Evolutionary conservation across 2,113 vertebrate species (phyloP), one percentile per base, ranked within the genome.

Genomic region (Scolopax mira): DNA sequence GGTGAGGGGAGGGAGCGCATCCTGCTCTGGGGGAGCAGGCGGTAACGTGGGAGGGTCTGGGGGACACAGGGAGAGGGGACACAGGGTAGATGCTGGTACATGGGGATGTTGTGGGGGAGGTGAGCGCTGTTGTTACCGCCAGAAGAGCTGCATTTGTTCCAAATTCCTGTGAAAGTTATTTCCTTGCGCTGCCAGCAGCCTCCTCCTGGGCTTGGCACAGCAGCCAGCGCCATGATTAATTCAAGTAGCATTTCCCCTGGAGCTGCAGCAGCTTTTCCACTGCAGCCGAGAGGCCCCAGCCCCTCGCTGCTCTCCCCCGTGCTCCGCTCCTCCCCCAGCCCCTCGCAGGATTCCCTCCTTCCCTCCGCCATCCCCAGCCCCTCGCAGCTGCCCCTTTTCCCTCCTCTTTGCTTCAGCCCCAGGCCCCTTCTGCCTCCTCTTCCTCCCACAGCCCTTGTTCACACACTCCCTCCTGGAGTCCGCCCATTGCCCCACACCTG

Each of bases 81-180:
- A 16, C 1, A 49, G 62, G 61, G 79, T 39, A 86, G 86, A 90
- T 65, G 62, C 62, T 88, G 92, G 92, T 89, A 89, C 81, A 49
- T 15, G 74, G 58, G 81, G 94, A 83, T 78, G 46, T 25, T 87
- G 82, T 95, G 91, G 93, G 96, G 96, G 96, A 96, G 93, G 96
- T 77, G 94, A 96, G 83, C 10, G 67, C 93, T 85, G 93, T 84
- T 89, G 85, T 95, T 95, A 89, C 94, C 27, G 95, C 96, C 95
- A 96, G 95, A 96, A 96, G 93, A 96, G 95, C 93, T 85, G 95
- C 85, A n/a, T 85, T 96, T 89, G 93, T 96, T 97, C 96, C 96
- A 97, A 97, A 97, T 97, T 97, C 95, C 96, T 97, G 96, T 89
- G 96, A 96, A 97, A 97, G 96, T 94, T 97, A 96, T 97, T 97